Evolutionary conservation across 2,888 invertebrate species (phyloP), one percentile per base, ranked within the genome.

Genomic region (Lasioglossum villosulum): DNA sequence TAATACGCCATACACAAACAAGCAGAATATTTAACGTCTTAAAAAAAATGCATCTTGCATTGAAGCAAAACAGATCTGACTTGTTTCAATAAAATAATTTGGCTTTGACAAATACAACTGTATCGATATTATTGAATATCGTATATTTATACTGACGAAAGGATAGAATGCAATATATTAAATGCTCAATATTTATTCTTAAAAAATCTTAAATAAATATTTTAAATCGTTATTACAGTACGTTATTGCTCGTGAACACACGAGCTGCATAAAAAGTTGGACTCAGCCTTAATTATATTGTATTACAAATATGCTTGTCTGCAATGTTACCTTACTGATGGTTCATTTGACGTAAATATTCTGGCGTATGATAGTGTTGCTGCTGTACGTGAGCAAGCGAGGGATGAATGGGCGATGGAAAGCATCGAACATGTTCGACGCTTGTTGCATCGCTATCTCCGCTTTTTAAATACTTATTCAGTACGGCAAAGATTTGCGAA

Each of bases 401-500:
- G 45, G 97, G 97, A 95, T 98, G 98, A 90, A 98, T 97, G 10
- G 99, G 99, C 45, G 99, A 99, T 80, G 99, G 99, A 96, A 99
- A 99, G 95, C 99, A 99, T 63, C 99, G 96, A 23, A 99, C 99
- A 95, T 99, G 99, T 94, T 99, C 99, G 27, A 99, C 99, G 72
- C 99, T 98, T 70, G 98, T 97, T 23, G 96, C 96, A 93, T 98
- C 98, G 81, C 97, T 97, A 92, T 97, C 97, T 80, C 97, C 98
- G 3, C 98, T 97, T 92, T 98, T 98, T 86, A 99, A 96, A 95
- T 99, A 99, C 94, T 99, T 99, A 95, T 99, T 98, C 84, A 99
- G 96, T 87, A 99, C 98, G 70, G 99, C 98, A 96, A 99, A 99
- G 91, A 99, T 99, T 96, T 99, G 99, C 19, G 99, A 99, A 96